Evolutionary conservation across 2,888 invertebrate genomes (phyloP), one percentile per base, ranked within the genome.

Genomic region (Amphiduros pacificus): DNA sequence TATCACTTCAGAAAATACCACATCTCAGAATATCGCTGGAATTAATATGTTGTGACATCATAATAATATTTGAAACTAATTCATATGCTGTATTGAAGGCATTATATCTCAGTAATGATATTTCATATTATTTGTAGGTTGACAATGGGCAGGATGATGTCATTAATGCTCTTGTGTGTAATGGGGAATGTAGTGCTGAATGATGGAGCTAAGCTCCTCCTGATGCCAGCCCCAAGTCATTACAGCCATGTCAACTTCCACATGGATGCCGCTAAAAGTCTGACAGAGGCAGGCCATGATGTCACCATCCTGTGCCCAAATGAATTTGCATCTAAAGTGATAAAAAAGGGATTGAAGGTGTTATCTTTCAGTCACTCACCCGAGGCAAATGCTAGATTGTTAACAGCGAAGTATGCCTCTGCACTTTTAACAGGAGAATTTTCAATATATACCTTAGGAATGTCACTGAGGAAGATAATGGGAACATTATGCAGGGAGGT

Each of bases 211-310:
- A 50, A 44, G 36, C 56, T 61, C 29, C 61, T 62, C 28, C 62
- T 62, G n/a, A 17, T 62, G 24, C 53, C 59, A 20, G 59, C 62
- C 2, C 6, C 40, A 11, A 36, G 22, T 2, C 51, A 50, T 26
- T 27, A 26, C 54, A 55, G 62, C 24, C 57, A 52, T 32, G 55
- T 62, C 49, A 59, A 54, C 52, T 49, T 53, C 32, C 59, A 59
- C 31, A 17, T 36, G 4, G 28, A 29, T 11, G 49, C 26, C 22
- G 62, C 36, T 14, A 32, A 40, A 36, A 55, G 49, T 1, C 55
- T 62, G 32, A 27, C 22, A 20, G 55, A 62, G n/a, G 55, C 48
- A 9, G 62, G 62, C 22, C 59, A 62, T 49, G 62, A 62, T 48
- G 62, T 62, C 53, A 59, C 29, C 28, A 36, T 62, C 5, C 36